Percentiles rank a stretch among this genome's conserved stretches.
These are phyloP conservation scores for Macaca nemestrina DNA, from an alignment of 2,113 vertebrate genomes.

Conservation along the genomic window DNA sequence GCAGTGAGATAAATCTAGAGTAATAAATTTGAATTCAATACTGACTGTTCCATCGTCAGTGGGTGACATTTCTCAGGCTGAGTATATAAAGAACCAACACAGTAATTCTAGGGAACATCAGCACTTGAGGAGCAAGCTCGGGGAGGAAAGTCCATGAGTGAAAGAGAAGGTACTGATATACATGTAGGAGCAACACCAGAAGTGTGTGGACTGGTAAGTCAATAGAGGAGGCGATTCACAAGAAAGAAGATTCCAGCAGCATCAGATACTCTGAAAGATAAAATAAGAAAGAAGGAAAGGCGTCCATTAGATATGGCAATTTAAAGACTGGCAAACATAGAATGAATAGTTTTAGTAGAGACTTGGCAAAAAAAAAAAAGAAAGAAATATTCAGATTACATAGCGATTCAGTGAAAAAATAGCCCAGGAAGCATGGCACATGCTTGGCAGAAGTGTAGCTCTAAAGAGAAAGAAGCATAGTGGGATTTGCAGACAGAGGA, in stretches of 20 bases:
- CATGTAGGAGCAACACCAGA: background rate
- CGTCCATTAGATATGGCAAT: accelerated
- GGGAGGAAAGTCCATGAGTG: accelerated
- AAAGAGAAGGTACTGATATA: background rate
- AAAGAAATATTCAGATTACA: background rate
- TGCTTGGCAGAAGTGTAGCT: background rate
- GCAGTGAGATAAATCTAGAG: background rate
- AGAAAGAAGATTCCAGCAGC: background rate
- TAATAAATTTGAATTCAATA: background rate
- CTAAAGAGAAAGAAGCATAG: background rate
- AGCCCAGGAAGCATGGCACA: background rate
- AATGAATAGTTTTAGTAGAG: background rate
- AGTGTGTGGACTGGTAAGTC: accelerated
- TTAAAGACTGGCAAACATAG: background rate
- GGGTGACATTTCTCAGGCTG: background rate
- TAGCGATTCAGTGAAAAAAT: background rate
- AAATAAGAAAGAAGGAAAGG: background rate
- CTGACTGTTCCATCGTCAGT: background rate
- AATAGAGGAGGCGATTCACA: background rate
- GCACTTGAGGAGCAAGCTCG: background rate
- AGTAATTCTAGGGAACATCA: too few relatives aligned
- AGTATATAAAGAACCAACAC: background rate
- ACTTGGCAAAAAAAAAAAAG: background rate
- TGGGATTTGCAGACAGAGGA: background rate
- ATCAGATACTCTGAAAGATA: background rate